Evolutionary conservation across 64 coral and sea anemone species (phyloP), one percentile per base, ranked within the genome.

Genomic region (Montipora efflorescens): DNA sequence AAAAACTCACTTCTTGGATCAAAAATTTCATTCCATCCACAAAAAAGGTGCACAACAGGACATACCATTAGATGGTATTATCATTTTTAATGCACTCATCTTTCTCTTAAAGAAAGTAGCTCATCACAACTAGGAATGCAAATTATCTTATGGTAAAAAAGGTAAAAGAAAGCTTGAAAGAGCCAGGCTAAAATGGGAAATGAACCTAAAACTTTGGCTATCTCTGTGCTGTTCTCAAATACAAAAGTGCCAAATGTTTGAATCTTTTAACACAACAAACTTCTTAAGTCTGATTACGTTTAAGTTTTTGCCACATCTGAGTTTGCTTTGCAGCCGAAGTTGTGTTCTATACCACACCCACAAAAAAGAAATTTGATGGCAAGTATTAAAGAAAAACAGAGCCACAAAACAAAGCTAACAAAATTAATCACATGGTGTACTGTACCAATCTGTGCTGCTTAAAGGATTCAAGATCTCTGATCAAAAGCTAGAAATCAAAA

Each of bases 401-500:
- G 49, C n/a, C 66, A 86, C 67, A 86, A 84, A 86, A 46, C 82
- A 71, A 86, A 71, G 62, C 82, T 86, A 86, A 72, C 82, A 86
- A 86, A 50, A 57, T 57, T 57, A 6, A 57, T 57, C 11, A 11
- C 11, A 8, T 57, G 11, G 66, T 19, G 82, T 86, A 71, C 82
- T 86, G 66, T 86, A 86, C 82, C 82, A 86, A 68, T 86, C 82
- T 71, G 82, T n/a, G 62, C 45, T 10, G 64, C 45, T 13, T 44
- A 49, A 68, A 48, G 15, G 64, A 71, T 36, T 36, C 36, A 36
- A 12, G 80, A 43, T 62, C 57, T 2, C 25, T 82, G 82, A 86
- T 70, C 43, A 86, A 71, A 67, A 86, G 82, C 82, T 86, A 86
- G 3, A 86, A 78, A 86, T 86, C 82, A 86, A 86, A 86, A 86